A percentile compares a stretch with the other conserved stretches of the same genome.
phyloP scores from a whole-genome alignment of 2,797 vertebrate species.

The Chaetodon trifasciatus region DNA sequence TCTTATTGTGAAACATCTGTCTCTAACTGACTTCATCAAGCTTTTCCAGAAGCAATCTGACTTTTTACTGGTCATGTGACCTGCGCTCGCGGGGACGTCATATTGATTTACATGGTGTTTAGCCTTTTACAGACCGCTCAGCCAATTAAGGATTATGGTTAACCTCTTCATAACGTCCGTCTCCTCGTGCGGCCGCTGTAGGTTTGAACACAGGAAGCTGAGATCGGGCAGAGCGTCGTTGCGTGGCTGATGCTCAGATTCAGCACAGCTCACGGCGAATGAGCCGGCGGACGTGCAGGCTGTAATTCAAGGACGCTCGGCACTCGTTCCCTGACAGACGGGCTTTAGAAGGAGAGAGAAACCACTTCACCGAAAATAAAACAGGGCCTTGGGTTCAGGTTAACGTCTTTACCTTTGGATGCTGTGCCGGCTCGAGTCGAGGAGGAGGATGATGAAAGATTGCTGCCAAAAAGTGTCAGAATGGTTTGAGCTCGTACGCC shows the following conservation, averaged over 20 bases:
- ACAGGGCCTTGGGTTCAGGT: not conserved
- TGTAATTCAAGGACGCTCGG: conserved; percentile 56
- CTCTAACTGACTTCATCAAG: not conserved
- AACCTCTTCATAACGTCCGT: conserved; percentile 35
- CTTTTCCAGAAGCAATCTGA: conserved; percentile 2
- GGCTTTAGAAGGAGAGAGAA: conserved; percentile 23
- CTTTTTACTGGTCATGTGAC: conserved; percentile 1
- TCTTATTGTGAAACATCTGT: not conserved
- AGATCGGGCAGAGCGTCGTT: too few relatives aligned
- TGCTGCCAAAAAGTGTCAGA: not conserved
- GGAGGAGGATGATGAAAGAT: not conserved
- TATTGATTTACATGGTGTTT: conserved; percentile 47
- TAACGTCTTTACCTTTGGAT: not conserved
- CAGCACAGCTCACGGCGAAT: conserved; percentile 33
- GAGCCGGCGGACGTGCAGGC: conserved; percentile 34
- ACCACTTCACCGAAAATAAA: conserved; percentile 1
- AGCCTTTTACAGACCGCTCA: conserved; percentile 15
- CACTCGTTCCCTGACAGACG: conserved; percentile 14
- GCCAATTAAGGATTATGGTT: conserved; percentile 6
- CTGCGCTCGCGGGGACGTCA: conserved; percentile 6
- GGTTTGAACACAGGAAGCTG: not conserved
- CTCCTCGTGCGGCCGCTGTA: not conserved
- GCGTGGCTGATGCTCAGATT: not conserved
- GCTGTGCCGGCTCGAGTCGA: not conserved
- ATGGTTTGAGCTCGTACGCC: not conserved